Conservation (phyloP, 2,888 invertebrate species). For the Plutella xylostella region DNA sequence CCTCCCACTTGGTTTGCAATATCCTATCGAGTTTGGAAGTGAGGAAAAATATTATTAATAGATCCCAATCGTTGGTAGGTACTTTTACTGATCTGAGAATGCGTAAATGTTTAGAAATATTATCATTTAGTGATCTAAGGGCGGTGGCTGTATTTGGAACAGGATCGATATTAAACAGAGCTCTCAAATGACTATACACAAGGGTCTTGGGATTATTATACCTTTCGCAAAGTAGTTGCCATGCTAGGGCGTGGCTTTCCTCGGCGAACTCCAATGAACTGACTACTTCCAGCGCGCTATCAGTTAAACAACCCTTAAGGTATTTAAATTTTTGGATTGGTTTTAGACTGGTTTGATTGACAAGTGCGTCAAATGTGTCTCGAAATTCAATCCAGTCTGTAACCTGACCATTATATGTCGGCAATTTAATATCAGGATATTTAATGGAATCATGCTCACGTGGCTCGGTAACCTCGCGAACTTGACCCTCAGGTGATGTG, state of each 20-base stretch:
- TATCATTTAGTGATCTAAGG: not conserved
- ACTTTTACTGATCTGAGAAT: slow-evolving; percentile 3
- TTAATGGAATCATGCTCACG: not conserved
- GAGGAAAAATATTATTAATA: slow-evolving; percentile 11
- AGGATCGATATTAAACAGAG: slow-evolving; percentile 2
- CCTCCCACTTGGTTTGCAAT: slow-evolving; percentile 5
- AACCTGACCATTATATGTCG: not conserved
- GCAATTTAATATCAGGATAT: not conserved
- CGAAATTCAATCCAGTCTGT: not conserved
- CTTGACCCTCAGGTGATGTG: not conserved
- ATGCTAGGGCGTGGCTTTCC: slow-evolving; percentile 13
- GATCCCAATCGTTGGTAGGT: slow-evolving; percentile 7
- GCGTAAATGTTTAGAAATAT: slow-evolving; percentile 8
- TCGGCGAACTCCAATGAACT: slow-evolving; percentile 2
- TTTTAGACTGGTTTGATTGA: slow-evolving; percentile 3
- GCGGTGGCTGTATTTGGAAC: not conserved
- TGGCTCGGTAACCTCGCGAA: too few relatives aligned
- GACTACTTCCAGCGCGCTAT: not conserved
- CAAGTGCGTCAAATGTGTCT: not conserved
- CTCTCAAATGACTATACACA: slow-evolving; percentile 12
- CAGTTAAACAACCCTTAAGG: not conserved
- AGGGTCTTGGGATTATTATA: slow-evolving; percentile 12
- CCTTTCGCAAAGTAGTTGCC: slow-evolving; percentile 14
- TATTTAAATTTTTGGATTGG: slow-evolving; percentile 5
- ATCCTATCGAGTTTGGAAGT: not conserved